phyloP scores from a whole-genome alignment of 2,113 vertebrate genomes.

The Dromaius novaehollandiae region DNA sequence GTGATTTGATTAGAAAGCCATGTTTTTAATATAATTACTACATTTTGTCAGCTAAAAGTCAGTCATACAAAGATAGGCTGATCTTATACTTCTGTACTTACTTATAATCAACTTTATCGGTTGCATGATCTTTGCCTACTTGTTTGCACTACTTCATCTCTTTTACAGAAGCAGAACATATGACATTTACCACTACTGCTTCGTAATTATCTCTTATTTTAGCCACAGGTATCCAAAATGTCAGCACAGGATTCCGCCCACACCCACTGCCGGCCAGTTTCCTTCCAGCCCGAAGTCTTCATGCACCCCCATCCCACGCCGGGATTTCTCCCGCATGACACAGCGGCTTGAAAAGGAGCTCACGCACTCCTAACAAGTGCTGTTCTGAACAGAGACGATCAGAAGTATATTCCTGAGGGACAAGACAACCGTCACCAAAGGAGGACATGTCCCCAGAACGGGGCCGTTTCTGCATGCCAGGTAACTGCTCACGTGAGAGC shows the following conservation, averaged over 20 bases:
- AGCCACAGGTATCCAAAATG: slow-evolving; percentile 8
- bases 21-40: accelerated
- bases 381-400: too few species aligned
- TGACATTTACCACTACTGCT: slow-evolving; percentile 18
- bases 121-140: not conserved
- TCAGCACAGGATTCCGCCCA: not conserved
- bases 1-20: not conserved
- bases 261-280: not conserved
- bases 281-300: not conserved
- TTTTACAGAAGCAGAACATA: not conserved
- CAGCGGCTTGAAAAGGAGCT: not conserved
- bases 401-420: accelerated
- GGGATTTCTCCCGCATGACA: not conserved
- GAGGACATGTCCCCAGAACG: not conserved
- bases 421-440: accelerated
- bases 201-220: slow-evolving; percentile 18
- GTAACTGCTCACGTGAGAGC: too few species aligned
- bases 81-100: not conserved
- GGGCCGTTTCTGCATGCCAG: not conserved
- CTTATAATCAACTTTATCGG: not conserved
- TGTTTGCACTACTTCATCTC: slow-evolving; percentile 3
- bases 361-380: not conserved
- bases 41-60: not conserved
- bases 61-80: not conserved
- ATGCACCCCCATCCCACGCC: accelerated